phyloP scores from a whole-genome alignment of 1,140 invertebrate species.

The Cylas formicarius region DNA sequence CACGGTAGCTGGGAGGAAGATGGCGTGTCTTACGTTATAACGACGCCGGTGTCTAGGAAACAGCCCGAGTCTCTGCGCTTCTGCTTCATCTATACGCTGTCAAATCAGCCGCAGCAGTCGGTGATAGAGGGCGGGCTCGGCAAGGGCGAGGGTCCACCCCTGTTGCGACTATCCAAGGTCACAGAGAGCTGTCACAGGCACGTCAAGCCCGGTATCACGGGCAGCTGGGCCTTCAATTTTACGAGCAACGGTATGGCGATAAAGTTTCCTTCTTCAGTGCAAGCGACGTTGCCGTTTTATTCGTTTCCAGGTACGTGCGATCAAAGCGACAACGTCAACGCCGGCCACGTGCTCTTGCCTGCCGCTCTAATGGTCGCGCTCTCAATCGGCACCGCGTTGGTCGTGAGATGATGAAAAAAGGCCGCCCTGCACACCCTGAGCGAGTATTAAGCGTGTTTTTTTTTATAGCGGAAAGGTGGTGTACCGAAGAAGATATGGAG shows the following conservation, averaged over 20 bases:
- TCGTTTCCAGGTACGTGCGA: conserved; percentile 35
- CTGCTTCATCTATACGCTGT: conserved; percentile 48
- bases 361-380: conserved; percentile 22
- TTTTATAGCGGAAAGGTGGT: neutral
- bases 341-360: conserved; percentile 24
- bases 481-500: neutral
- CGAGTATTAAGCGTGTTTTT: conserved; percentile 30
- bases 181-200: conserved; percentile 44
- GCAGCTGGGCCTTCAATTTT: conserved; percentile 49
- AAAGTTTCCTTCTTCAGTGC: conserved; percentile 1
- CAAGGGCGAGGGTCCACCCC: conserved; percentile 32
- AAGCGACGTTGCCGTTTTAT: conserved; percentile 4
- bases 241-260: conserved; percentile 49
- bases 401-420: conserved; percentile 36
- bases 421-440: conserved; percentile 27
- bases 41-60: conserved; percentile 43
- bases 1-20: conserved; percentile 63
- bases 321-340: conserved; percentile 26
- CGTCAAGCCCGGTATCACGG: conserved; percentile 42
- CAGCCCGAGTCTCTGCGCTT: conserved; percentile 42
- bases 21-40: conserved; percentile 57
- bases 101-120: conserved; percentile 25
- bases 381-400: conserved; percentile 14
- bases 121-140: conserved; percentile 26
- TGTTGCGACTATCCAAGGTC: conserved; percentile 42